Evolutionary conservation across 2,888 invertebrate species (phyloP).

Genomic region (Hipparchia sbordonii): DNA sequence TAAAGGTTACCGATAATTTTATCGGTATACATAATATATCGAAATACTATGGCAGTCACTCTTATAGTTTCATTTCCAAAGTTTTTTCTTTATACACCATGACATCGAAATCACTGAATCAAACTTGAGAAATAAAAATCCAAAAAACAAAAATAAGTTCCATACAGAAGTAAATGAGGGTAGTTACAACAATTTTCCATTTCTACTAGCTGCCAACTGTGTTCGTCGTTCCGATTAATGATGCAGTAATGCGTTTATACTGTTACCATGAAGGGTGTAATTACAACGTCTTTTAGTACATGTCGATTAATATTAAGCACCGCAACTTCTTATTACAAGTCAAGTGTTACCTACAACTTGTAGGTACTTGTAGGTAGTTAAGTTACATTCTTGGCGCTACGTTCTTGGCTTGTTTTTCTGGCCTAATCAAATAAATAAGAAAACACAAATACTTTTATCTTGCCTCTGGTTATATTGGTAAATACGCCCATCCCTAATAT

Average conservation of each 20-base stretch:
- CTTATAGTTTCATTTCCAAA: no score
- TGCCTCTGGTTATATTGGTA: no score
- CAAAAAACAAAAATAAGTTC: constrained; percentile 32
- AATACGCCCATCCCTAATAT: no score
- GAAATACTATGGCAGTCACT: no score
- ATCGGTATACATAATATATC: no score
- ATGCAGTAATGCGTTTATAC: constrained; percentile 77
- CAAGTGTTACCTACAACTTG: constrained; percentile 13
- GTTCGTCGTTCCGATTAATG: constrained; percentile 58
- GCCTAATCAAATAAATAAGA: background rate
- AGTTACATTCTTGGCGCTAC: constrained; percentile 5
- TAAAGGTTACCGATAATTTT: no score
- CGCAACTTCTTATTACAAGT: constrained; percentile 42
- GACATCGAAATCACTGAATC: background rate
- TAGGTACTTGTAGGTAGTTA: no score
- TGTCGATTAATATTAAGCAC: constrained; percentile 51
- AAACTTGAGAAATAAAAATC: background rate
- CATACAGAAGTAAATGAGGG: constrained; percentile 22
- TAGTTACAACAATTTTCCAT: constrained; percentile 42
- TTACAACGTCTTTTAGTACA: constrained; percentile 54
- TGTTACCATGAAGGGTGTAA: constrained; percentile 65
- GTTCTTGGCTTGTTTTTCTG: background rate
- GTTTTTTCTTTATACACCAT: background rate
- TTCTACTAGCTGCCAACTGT: constrained; percentile 42
- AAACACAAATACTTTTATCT: no score